Conservation (phyloP, 2,888 invertebrate genomes). For the Lasius fuliginosus region DNA sequence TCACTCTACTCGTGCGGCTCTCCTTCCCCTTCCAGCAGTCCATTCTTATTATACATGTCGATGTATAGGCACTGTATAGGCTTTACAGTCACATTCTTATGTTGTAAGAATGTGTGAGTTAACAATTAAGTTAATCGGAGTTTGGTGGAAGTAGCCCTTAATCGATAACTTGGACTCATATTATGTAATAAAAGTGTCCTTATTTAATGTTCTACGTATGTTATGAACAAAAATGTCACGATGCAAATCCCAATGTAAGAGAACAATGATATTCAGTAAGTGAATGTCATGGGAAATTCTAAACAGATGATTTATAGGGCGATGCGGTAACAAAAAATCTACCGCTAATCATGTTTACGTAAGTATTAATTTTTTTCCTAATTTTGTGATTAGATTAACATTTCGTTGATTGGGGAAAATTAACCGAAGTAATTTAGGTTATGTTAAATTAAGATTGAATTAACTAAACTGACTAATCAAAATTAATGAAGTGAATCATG, state of each 20-base stretch:
- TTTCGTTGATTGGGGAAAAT: neutral
- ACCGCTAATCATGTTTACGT: slow-evolving; percentile 8
- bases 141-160: no score
- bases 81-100: no score
- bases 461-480: neutral
- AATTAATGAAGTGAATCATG: neutral
- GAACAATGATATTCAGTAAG: neutral
- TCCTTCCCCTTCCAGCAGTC: no score
- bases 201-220: no score
- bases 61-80: no score
- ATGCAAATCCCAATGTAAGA: neutral
- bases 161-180: no score
- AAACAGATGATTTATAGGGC: neutral
- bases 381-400: neutral
- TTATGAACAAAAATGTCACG: no score
- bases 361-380: neutral
- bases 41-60: no score
- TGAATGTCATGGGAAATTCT: neutral
- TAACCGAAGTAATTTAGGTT: neutral
- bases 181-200: no score
- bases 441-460: neutral
- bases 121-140: no score
- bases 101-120: no score
- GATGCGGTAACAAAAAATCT: neutral
- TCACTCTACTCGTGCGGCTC: no score